Base-by-base conservation (phyloP, 2,797 vertebrate genomes). In the Scolopax bukidnonensis region DNA sequence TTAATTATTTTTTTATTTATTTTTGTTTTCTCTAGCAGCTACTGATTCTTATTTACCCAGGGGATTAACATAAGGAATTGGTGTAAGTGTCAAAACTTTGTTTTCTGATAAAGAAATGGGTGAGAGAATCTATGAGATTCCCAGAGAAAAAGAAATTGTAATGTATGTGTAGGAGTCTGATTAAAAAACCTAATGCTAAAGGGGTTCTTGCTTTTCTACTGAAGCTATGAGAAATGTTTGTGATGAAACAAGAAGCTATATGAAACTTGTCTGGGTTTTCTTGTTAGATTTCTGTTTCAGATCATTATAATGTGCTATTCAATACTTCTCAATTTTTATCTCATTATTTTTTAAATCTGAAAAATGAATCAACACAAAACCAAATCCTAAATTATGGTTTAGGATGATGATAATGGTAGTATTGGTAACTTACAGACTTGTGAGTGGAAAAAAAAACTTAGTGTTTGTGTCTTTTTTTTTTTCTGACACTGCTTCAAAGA, bases 31-130 rank as follows among this genome's bases (percentile, higher is more conserved):
- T 73, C 53, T 48, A 92, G 25, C 15, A 78, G 11, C 10, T 84
- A 59, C 57, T 80, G 24, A 70, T 15, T 64, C 94, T 83, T 94
- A 75, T 93, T 87, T 90, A 89, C 59, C 36, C 11, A 33, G 53
- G 14, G 32, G 65, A 64, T 30, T 53, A 27, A 17, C 27, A 10
- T 48, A 76, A 93, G 65, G 21, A 80, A 60, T 33, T 64, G 75
- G 30, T 69, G 14, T 87, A 84, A 92, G 40, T 68, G 60, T 84
- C 71, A 90, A 88, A 95, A 95, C 32, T 94, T 47, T 80, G 36
- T 91, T 81, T 92, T 65, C 33, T 85, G n/a, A 63, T 20, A 93
- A 53, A 77, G 23, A 79, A 74, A 69, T 57, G 56, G 32, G 60
- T 86, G 45, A 86, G n/a, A 91, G 36, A 84, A 80, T 75, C 41